A percentile compares a stretch with the other conserved stretches of the same genome.
phyloP scores from a whole-genome alignment of 2,113 vertebrate species.

The Eretmochelys imbricata region DNA sequence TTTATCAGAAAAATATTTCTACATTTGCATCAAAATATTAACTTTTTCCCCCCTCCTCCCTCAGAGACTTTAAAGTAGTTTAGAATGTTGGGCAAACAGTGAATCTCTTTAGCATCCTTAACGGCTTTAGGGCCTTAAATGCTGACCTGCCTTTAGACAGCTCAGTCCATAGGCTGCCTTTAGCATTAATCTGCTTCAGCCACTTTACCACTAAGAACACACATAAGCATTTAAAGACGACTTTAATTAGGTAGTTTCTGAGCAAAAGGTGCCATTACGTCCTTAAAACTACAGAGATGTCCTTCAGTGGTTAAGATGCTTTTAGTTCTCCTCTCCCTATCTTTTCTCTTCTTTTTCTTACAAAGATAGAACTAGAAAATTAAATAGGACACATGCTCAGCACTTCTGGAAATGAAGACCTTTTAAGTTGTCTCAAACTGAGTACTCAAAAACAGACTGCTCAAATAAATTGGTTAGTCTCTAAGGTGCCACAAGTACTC shows the following conservation, averaged over 20 bases:
- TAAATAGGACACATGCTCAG: background rate
- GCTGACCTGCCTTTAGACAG: background rate
- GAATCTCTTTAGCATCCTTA: background rate
- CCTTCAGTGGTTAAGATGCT: background rate
- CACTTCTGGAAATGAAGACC: background rate
- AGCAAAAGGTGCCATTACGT: background rate
- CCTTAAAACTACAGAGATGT: background rate
- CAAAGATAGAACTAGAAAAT: background rate
- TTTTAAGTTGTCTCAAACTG: constrained; percentile 2
- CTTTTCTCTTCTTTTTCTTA: background rate
- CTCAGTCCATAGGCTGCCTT: background rate
- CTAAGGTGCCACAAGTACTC: too few species aligned
- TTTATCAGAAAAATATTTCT: background rate
- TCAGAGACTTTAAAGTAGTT: too few species aligned
- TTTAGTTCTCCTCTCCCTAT: background rate
- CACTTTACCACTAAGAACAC: background rate
- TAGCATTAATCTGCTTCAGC: background rate
- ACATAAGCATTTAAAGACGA: background rate
- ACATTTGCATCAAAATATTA: too few species aligned
- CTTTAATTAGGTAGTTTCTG: background rate
- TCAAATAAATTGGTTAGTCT: too few species aligned
- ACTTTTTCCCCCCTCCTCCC: too few species aligned
- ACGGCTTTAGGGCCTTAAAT: background rate
- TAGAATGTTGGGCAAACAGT: background rate
- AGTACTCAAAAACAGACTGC: background rate